These are phyloP conservation scores for Hydra vulgaris DNA, from an alignment of 30 jellyfish, hydroid and myxozoan genomes.

Conservation along the genomic window DNA sequence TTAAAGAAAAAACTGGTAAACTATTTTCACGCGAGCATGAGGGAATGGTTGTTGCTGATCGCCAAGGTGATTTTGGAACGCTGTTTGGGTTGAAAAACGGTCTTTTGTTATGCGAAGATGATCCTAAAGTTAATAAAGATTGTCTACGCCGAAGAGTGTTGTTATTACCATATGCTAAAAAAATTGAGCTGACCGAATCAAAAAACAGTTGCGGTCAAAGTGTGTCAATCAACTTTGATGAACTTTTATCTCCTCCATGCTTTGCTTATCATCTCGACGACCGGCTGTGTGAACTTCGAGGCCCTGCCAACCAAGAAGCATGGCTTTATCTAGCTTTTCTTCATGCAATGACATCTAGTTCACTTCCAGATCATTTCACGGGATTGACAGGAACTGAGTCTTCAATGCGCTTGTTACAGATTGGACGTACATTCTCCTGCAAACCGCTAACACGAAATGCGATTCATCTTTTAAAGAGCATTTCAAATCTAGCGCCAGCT, in stretches of 20 bases:
- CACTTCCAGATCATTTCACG: background rate
- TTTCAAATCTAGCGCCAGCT: background rate
- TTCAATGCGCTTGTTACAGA: background rate
- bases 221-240: background rate
- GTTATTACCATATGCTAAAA: background rate
- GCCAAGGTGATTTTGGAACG: background rate
- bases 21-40: background rate
- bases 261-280: background rate
- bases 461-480: background rate
- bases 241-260: background rate
- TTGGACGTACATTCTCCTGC: background rate
- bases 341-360: background rate
- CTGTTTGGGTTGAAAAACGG: background rate
- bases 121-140: background rate
- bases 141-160: background rate
- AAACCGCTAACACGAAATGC: background rate
- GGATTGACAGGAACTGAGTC: background rate
- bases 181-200: background rate
- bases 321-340: background rate
- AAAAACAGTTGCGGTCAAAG: background rate
- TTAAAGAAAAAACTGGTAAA: background rate
- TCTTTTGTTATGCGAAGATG: background rate
- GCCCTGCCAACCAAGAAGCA: background rate
- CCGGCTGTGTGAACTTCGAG: background rate
- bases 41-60: background rate